Percentiles rank a stretch among this genome's conserved stretches.
phyloP scores from a whole-genome alignment of 1,140 invertebrate genomes.

The Yoshiicerus persimilis region DNA sequence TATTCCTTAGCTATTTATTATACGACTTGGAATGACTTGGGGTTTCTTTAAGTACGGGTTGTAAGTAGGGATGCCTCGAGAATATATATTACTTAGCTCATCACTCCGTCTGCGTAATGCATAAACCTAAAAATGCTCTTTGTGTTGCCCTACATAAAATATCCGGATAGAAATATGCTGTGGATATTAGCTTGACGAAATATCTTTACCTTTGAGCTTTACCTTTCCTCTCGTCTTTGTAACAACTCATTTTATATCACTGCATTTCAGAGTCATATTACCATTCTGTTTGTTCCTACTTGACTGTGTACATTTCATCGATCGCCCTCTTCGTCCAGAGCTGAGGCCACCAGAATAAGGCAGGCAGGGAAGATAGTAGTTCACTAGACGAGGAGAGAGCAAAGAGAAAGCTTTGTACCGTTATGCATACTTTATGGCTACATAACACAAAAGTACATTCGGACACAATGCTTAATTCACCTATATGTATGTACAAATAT shows the following conservation, averaged over 20 bases:
- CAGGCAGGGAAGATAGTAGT: neutral
- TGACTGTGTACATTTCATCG: neutral
- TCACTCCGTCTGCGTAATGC: neutral
- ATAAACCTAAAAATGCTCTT: neutral
- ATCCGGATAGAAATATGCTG: neutral
- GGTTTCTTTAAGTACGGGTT: no score
- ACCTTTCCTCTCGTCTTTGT: neutral
- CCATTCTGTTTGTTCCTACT: neutral
- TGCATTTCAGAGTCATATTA: neutral
- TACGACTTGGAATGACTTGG: no score
- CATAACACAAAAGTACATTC: neutral
- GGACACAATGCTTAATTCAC: neutral
- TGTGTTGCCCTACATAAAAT: neutral
- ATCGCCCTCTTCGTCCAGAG: neutral
- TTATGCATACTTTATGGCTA: neutral
- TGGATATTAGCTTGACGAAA: neutral
- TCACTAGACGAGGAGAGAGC: neutral
- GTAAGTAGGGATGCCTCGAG: no score
- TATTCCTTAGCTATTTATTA: no score
- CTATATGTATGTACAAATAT: neutral
- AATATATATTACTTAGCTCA: neutral
- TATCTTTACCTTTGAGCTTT: neutral
- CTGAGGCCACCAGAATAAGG: neutral
- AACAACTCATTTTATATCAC: neutral
- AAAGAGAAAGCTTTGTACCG: neutral